Conservation (phyloP, 1,140 invertebrate species). For the Calliphora vicina region DNA sequence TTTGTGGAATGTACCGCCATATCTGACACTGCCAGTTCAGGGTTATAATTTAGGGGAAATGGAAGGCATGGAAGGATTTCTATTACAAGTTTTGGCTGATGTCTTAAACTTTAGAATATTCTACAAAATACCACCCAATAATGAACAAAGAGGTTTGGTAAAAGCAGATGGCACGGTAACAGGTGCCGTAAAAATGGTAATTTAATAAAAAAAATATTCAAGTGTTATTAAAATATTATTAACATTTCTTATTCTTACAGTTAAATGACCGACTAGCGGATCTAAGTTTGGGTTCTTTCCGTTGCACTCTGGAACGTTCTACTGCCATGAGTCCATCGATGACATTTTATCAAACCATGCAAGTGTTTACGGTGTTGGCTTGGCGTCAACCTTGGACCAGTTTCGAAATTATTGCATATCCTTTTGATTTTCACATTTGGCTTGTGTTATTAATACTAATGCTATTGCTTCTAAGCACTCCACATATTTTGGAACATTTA, state of each 20-base stretch:
- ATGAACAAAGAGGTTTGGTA: slow-evolving; percentile 28
- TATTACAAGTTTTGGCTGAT: slow-evolving; percentile 44
- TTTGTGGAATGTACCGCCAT: slow-evolving; percentile 49
- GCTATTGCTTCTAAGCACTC: not conserved
- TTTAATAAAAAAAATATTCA: not conserved
- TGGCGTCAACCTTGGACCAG: not conserved
- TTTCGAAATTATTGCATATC: slow-evolving; percentile 26
- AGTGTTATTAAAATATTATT: not conserved
- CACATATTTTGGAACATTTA: not conserved
- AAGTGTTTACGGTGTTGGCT: slow-evolving; percentile 12
- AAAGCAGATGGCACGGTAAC: slow-evolving; percentile 43
- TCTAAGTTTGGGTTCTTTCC: slow-evolving; percentile 33
- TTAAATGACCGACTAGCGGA: slow-evolving; percentile 17
- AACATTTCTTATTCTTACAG: slow-evolving; percentile 18
- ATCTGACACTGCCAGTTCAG: slow-evolving; percentile 35
- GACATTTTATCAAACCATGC: slow-evolving; percentile 26
- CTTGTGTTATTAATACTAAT: not conserved
- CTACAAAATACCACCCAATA: slow-evolving; percentile 26
- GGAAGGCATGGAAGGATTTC: slow-evolving; percentile 47
- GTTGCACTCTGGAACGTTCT: slow-evolving; percentile 16
- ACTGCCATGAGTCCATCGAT: not conserved
- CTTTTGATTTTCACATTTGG: slow-evolving; percentile 35
- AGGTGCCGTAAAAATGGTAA: slow-evolving; percentile 45
- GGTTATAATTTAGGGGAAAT: not conserved
- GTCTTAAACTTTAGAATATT: slow-evolving; percentile 19